Percentiles rank a stretch among this genome's conserved stretches.
phyloP scores from a whole-genome alignment of 1,140 invertebrate species.

The Drosophila arizonae region DNA sequence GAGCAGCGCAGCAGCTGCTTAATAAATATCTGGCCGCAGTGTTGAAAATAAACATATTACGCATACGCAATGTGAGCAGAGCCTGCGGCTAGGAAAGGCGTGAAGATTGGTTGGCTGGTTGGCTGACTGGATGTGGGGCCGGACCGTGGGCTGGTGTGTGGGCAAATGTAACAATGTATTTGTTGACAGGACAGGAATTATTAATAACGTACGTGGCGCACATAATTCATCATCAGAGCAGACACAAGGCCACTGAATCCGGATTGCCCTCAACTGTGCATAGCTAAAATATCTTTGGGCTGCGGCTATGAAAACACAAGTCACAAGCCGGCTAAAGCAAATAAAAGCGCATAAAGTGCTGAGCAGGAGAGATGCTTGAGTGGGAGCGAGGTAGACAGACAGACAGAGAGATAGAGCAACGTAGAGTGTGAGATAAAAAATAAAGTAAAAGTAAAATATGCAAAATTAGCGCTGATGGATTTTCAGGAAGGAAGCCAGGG shows the following conservation, averaged over 20 bases:
- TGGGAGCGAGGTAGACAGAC: slow-evolving; percentile 2
- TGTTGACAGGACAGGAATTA: slow-evolving; percentile 78
- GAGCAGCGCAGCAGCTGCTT: slow-evolving; percentile 47
- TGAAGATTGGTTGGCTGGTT: background rate
- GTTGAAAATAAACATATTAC: slow-evolving; percentile 69
- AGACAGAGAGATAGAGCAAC: slow-evolving; percentile 6
- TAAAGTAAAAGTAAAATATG: slow-evolving; percentile 73
- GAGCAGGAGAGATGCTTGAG: slow-evolving; percentile 15
- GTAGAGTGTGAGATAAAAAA: slow-evolving; percentile 16
- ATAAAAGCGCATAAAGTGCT: slow-evolving; percentile 61
- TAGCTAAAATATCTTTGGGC: slow-evolving; percentile 61
- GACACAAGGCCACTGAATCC: slow-evolving; percentile 34
- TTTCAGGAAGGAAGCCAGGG: slow-evolving; percentile 71
- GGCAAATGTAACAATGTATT: slow-evolving; percentile 58
- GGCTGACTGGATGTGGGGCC: background rate
- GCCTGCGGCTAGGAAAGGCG: slow-evolving; percentile 5
- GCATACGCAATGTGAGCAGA: slow-evolving; percentile 63
- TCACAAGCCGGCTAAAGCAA: slow-evolving; percentile 68
- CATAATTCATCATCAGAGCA: slow-evolving; percentile 75
- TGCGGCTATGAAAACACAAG: slow-evolving; percentile 67
- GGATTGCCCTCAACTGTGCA: slow-evolving; percentile 29
- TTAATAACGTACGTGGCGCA: slow-evolving; percentile 79
- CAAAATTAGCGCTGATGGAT: slow-evolving; percentile 81
- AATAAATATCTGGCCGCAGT: slow-evolving; percentile 53
- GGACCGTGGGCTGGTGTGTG: slow-evolving; percentile 3